These are phyloP conservation scores for Drosophila paranaensis DNA, from an alignment of 2,888 invertebrate genomes.

Conservation along the genomic window DNA sequence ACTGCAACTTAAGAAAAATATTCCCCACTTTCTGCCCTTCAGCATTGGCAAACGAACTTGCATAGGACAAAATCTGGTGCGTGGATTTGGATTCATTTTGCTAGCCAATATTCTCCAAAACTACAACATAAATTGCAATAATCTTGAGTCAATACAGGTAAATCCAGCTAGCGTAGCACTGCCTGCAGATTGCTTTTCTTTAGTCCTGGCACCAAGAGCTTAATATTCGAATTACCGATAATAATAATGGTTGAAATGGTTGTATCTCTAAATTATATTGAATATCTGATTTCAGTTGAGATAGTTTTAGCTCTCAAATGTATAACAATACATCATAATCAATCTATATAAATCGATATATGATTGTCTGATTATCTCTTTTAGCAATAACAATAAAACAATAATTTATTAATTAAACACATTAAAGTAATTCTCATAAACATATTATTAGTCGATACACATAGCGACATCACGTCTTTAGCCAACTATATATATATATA, in stretches of 20 bases:
- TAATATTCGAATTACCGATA: conserved; percentile 6
- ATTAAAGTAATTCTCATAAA: conserved; percentile 6
- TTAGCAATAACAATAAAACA: conserved; percentile 4
- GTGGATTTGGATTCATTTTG: conserved; percentile 90
- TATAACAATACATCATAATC: background rate
- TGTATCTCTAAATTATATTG: conserved; percentile 3
- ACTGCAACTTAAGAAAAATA: conserved; percentile 85
- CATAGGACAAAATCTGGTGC: conserved; percentile 92
- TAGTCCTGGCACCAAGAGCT: conserved; percentile 86
- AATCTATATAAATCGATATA: background rate
- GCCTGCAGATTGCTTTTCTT: conserved; percentile 89
- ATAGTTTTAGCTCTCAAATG: too few relatives aligned
- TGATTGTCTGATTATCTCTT: background rate
- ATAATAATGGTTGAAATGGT: conserved; percentile 8
- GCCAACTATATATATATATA: background rate
- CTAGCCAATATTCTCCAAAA: conserved; percentile 90
- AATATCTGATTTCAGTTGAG: too few relatives aligned
- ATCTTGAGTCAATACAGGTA: conserved; percentile 86
- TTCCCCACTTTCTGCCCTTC: conserved; percentile 92
- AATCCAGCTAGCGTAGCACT: conserved; percentile 90
- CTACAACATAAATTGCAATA: conserved; percentile 88
- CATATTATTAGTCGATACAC: conserved; percentile 1
- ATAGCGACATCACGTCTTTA: conserved; percentile 7
- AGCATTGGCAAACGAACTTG: conserved; percentile 95
- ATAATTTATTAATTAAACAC: conserved; percentile 8